These are phyloP conservation scores for Caerostris darwini DNA, from an alignment of 1,140 invertebrate genomes.

Conservation along the genomic window DNA sequence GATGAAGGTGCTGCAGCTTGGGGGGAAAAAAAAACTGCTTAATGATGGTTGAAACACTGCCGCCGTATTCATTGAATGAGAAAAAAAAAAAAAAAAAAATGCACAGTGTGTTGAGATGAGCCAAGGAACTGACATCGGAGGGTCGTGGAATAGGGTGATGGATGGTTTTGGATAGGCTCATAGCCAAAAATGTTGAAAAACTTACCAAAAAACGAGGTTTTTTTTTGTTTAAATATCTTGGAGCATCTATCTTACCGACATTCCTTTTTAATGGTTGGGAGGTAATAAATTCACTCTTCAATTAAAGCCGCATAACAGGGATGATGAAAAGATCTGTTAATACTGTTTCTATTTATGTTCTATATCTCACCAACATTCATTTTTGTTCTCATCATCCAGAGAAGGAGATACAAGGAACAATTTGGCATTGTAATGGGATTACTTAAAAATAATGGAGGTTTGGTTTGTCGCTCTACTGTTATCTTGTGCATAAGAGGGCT, in stretches of 20 bases:
- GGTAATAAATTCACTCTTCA: no score
- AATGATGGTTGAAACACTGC: neutral
- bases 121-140: conserved; percentile 11
- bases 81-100: neutral
- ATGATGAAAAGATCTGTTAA: neutral
- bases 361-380: neutral
- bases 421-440: no score
- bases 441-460: no score
- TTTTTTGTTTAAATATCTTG: neutral
- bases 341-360: neutral
- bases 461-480: no score
- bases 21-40: neutral
- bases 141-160: neutral
- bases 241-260: no score
- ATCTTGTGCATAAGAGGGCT: no score
- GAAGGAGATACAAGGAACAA: neutral
- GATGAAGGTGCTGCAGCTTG: no score
- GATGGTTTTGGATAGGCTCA: neutral
- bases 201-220: neutral
- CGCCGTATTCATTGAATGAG: neutral
- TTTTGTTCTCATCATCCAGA: neutral
- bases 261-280: no score
- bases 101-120: neutral
- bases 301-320: no score
- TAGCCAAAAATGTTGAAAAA: neutral